phyloP scores from a whole-genome alignment of 2,888 invertebrate genomes.

The Melanotus villosus region DNA sequence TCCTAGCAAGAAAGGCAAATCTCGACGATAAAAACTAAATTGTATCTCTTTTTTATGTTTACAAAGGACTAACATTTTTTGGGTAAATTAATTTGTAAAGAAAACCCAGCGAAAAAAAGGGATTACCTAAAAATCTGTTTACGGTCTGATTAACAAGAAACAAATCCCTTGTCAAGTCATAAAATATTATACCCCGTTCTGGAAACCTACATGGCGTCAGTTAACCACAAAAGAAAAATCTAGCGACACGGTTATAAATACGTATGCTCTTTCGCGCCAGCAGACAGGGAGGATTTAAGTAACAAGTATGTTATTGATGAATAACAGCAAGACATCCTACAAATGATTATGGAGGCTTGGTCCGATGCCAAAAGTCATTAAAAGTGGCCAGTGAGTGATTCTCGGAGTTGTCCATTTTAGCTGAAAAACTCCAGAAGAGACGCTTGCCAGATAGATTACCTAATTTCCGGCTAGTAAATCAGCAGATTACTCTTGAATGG shows the following conservation, averaged over 20 bases:
- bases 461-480: slow-evolving; percentile 30
- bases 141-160: too few species aligned
- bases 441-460: slow-evolving; percentile 25
- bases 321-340: slow-evolving; percentile 3
- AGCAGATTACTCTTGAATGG: slow-evolving; percentile 13
- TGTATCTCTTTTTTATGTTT: too few species aligned
- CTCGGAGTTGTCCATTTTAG: slow-evolving; percentile 15
- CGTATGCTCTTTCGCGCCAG: background rate
- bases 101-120: too few species aligned
- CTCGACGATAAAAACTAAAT: too few species aligned
- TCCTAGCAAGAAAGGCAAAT: too few species aligned
- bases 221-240: background rate
- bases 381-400: slow-evolving; percentile 21
- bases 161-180: too few species aligned
- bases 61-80: too few species aligned
- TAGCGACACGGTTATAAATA: background rate
- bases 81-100: too few species aligned
- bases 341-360: slow-evolving; percentile 19
- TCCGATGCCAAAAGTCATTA: slow-evolving; percentile 18
- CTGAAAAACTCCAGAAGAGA: slow-evolving; percentile 19
- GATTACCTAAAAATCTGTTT: too few species aligned
- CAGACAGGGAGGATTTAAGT: background rate
- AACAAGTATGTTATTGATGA: slow-evolving; percentile 7
- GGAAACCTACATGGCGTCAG: too few species aligned
- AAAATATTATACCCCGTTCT: too few species aligned